phyloP scores from a whole-genome alignment of 2,113 vertebrate species.

The Ardeotis arabs region DNA sequence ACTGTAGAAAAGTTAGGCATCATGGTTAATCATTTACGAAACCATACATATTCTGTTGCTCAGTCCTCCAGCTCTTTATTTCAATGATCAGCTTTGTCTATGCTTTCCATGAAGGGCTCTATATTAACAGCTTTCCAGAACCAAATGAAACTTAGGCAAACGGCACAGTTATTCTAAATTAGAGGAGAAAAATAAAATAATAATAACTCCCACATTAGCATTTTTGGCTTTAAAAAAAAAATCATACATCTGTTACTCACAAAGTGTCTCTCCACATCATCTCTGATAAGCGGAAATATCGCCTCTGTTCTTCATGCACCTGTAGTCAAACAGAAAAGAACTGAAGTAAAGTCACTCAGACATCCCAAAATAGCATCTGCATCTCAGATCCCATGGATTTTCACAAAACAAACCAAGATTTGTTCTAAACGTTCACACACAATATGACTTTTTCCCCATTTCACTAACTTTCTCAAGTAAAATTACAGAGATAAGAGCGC shows the following conservation, averaged over 20 bases:
- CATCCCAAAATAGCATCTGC: background rate
- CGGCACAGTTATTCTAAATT: background rate
- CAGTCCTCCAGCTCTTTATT: background rate
- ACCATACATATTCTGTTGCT: background rate
- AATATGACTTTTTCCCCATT: background rate
- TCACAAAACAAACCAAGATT: background rate
- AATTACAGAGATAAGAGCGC: background rate
- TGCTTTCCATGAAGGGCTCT: background rate
- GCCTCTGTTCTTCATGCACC: slow-evolving; percentile 64
- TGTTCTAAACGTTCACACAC: background rate
- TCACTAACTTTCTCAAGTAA: background rate
- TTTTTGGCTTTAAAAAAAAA: background rate
- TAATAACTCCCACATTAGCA: background rate
- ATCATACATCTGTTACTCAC: slow-evolving; percentile 39
- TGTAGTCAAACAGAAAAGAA: slow-evolving; percentile 57
- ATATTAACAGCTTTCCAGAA: background rate
- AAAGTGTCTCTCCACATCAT: slow-evolving; percentile 75
- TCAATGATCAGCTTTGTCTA: background rate
- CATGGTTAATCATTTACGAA: background rate
- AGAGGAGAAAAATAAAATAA: background rate
- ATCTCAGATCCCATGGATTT: background rate
- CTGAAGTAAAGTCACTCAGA: slow-evolving; percentile 16
- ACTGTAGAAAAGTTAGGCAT: background rate
- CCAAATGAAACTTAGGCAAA: background rate
- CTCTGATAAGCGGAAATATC: slow-evolving; percentile 30